These are phyloP conservation scores for Acridotheres tristis DNA, from an alignment of 2,797 vertebrate genomes.

Conservation along the genomic window DNA sequence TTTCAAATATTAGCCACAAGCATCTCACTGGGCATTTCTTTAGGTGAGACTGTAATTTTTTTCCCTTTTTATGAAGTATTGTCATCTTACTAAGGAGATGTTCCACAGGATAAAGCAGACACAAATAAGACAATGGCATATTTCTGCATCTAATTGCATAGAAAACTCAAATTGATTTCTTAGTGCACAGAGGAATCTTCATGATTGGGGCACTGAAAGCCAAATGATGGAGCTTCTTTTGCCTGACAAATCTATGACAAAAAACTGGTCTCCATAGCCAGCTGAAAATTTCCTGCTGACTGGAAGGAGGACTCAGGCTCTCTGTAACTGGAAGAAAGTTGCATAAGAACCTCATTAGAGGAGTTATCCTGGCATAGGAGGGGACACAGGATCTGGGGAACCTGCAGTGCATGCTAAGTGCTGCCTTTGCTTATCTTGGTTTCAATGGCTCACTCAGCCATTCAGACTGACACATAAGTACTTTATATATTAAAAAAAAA, in stretches of 20 bases:
- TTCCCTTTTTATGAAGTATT: not conserved
- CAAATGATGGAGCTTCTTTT: not conserved
- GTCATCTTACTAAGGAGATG: not conserved
- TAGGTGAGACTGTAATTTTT: not conserved
- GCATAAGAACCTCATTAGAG: not conserved
- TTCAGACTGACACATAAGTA: not conserved
- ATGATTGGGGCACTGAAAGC: not conserved
- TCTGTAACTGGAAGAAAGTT: not conserved
- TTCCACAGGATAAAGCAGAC: not conserved
- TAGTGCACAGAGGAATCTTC: not conserved
- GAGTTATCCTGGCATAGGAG: not conserved
- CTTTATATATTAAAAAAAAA: not conserved
- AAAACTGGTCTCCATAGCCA: not conserved
- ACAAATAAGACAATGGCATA: not conserved
- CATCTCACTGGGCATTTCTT: not conserved
- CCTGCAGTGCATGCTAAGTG: not conserved
- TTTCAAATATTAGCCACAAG: not conserved
- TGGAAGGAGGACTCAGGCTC: not conserved
- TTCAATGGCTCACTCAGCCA: not conserved
- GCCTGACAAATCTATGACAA: not conserved
- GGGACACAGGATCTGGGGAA: not conserved
- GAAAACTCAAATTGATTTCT: not conserved
- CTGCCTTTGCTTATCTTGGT: constrained; percentile 20
- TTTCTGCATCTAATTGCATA: not conserved
- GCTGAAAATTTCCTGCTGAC: not conserved